Base-by-base conservation (phyloP, 2,888 invertebrate species). In the Nebria brevicollis region DNA sequence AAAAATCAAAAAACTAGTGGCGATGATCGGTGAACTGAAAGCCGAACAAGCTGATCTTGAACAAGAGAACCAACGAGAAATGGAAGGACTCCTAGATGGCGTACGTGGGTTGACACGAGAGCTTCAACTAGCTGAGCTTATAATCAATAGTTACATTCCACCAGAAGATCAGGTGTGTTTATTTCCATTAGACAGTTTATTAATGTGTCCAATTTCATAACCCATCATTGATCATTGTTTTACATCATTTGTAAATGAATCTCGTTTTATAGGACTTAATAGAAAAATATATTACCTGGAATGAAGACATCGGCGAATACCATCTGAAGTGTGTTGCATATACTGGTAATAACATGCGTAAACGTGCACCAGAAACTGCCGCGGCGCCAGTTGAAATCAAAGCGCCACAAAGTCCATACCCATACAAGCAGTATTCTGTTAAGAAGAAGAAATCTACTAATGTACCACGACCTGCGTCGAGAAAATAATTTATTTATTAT, bases 241-340 rank as follows among this genome's bases (percentile, higher is more conserved):
- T 7, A 54, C 54, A 54, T 54, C 15, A 54, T 78, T 15, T 20
- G 74, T 25, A 66, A 72, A 80, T 75, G 81, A 10, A 81, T 34
- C 15, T 83, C 83, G 83, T 83, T 86, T 86, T 25, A 1, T 87
- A 96, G 95, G 94, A 94, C 75, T 92, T 96, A 89, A 96, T 98
- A 83, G 97, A 97, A 86, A 92, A 95, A 86, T 96, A 98, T 87
- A 95, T 98, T 70, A 95, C 96, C 86, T 99, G 98, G 98, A 99
- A 98, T 90, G 98, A 98, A 89, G 98, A 99, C 87, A 96, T 98
- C 54, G 98, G 98, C 54, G 99, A 99, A 89, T 99, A 98, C 96
- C 98, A 99, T 88, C 92, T 99, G 72, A 95, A 95, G 88, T 98
- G 98, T 89, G 98, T 99, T 7, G 99, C 99, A 0, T 99, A 99